A percentile compares a stretch with the other conserved stretches of the same genome.
Conservation (phyloP, 2,888 invertebrate species). For the Laothoe populi region DNA sequence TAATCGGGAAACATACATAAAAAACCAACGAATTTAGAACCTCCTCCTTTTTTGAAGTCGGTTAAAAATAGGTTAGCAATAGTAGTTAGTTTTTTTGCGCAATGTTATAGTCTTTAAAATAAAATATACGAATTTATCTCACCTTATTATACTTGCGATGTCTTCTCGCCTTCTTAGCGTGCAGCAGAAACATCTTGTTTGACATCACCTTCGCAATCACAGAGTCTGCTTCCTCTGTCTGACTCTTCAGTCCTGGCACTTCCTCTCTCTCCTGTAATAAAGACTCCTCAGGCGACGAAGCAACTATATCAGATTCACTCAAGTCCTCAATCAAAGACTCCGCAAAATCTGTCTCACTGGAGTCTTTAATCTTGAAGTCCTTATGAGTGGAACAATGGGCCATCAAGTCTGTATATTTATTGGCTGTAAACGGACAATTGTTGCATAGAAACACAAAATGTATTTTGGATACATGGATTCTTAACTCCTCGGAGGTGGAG, state of each 20-base stretch:
- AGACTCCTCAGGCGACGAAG: constrained; percentile 29
- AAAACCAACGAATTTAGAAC: too few species aligned
- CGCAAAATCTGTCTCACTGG: constrained; percentile 45
- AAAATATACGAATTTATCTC: constrained; percentile 30
- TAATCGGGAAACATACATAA: too few species aligned
- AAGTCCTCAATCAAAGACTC: constrained; percentile 45
- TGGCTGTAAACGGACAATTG: constrained; percentile 51
- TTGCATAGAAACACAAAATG: constrained; percentile 62
- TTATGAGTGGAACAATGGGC: constrained; percentile 49
- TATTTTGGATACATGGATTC: constrained; percentile 53
- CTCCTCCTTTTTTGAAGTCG: too few species aligned
- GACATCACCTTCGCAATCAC: constrained; percentile 71
- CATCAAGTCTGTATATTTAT: constrained; percentile 45
- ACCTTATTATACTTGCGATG: constrained; percentile 64
- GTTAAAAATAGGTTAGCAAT: too few species aligned
- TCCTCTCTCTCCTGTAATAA: constrained; percentile 28
- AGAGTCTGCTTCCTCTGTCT: constrained; percentile 54
- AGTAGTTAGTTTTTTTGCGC: too few species aligned
- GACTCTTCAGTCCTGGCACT: not conserved
- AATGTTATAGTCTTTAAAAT: too few species aligned
- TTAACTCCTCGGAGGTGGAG: constrained; percentile 48
- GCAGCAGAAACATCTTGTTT: constrained; percentile 61
- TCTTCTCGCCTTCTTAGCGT: constrained; percentile 47
- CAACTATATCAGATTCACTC: constrained; percentile 46
- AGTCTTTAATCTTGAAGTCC: constrained; percentile 30